Evolutionary conservation across 2,113 vertebrate genomes (phyloP).

Genomic region (Sminthopsis crassicaudata): DNA sequence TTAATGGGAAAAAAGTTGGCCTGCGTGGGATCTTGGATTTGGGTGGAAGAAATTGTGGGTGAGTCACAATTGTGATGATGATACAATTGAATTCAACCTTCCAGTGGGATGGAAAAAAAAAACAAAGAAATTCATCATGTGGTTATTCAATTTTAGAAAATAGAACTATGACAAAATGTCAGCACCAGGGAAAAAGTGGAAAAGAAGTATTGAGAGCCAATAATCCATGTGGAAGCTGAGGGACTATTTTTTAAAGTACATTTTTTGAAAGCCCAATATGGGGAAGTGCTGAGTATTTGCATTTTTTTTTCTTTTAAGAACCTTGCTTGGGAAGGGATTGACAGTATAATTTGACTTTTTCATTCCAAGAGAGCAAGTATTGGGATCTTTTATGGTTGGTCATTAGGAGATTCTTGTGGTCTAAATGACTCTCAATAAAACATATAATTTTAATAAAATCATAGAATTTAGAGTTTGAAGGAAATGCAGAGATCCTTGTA

Average conservation of each 20-base stretch:
- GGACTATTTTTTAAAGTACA: not conserved
- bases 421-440: not conserved
- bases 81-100: slow-evolving; percentile 62
- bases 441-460: not conserved
- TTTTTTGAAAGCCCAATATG: not conserved
- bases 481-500: not conserved
- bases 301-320: not conserved
- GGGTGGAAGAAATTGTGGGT: slow-evolving; percentile 47
- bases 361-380: not conserved
- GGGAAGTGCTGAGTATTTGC: not conserved
- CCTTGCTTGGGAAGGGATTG: not conserved
- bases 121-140: slow-evolving; percentile 64
- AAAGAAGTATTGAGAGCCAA: slow-evolving; percentile 18
- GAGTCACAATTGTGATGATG: slow-evolving; percentile 51
- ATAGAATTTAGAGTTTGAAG: not conserved
- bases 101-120: slow-evolving; percentile 63
- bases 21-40: slow-evolving; percentile 39
- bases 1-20: slow-evolving; percentile 63
- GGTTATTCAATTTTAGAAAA: slow-evolving; percentile 58
- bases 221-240: not conserved
- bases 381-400: not conserved
- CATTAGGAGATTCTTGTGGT: not conserved
- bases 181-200: slow-evolving; percentile 9
- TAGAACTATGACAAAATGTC: slow-evolving; percentile 42
- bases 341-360: not conserved